Percentiles rank a stretch among this genome's conserved stretches.
Conservation (phyloP, 2,888 invertebrate species). For the Orthonychiurus folsomi region DNA sequence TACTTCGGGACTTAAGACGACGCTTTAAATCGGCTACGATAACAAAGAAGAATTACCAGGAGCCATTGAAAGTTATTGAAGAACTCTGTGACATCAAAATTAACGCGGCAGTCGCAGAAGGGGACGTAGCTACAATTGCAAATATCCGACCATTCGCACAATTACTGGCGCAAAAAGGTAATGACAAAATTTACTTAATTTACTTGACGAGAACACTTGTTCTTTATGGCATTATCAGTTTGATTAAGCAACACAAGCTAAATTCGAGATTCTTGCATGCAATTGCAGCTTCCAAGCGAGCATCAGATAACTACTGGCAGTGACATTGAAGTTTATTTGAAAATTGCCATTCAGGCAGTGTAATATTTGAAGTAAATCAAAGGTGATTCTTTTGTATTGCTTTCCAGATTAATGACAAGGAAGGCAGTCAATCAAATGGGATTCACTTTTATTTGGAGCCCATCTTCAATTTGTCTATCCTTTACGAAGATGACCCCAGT, state of each 20-base stretch:
- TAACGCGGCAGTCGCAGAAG: too few species aligned
- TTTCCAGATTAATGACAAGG: conserved; percentile 41
- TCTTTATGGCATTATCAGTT: background rate
- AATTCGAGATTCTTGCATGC: too few species aligned
- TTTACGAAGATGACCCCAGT: conserved; percentile 84
- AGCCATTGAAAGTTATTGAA: conserved; percentile 62
- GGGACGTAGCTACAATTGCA: too few species aligned
- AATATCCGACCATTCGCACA: conserved; percentile 68
- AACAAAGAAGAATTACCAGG: conserved; percentile 57
- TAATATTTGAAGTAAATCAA: too few species aligned
- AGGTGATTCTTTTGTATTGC: background rate
- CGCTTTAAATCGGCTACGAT: conserved; percentile 60
- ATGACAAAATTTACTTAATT: too few species aligned
- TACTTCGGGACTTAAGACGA: conserved; percentile 61
- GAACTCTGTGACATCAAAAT: conserved; percentile 73
- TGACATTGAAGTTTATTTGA: too few species aligned
- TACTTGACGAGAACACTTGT: background rate
- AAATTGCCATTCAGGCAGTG: too few species aligned
- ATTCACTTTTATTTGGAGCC: conserved; percentile 73
- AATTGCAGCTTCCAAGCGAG: too few species aligned
- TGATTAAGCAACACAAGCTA: too few species aligned
- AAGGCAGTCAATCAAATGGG: conserved; percentile 76
- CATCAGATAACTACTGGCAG: too few species aligned
- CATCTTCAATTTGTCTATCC: conserved; percentile 81
- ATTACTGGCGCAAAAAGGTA: conserved; percentile 54